These are phyloP conservation scores for Larimichthys crocea DNA, from an alignment of 2,113 vertebrate genomes.

Conservation along the genomic window DNA sequence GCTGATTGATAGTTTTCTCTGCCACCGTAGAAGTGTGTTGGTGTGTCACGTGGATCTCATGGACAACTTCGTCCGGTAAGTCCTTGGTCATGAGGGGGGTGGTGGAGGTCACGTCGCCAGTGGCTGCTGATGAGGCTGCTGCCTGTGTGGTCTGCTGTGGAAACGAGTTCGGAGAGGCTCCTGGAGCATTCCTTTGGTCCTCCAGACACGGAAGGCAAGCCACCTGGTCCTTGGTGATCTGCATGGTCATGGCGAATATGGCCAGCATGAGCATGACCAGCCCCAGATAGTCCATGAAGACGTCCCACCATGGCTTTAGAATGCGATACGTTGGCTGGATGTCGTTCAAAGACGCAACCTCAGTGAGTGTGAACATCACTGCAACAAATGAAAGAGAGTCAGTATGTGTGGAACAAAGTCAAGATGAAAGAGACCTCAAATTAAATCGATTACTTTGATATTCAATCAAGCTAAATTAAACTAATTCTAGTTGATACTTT, in stretches of 20 bases:
- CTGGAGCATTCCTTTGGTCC: slow-evolving; percentile 48
- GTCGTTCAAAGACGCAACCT: slow-evolving; percentile 97
- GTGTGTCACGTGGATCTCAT: slow-evolving; percentile 59
- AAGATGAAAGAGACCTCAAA: too few species aligned
- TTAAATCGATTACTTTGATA: too few species aligned
- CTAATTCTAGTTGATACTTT: not conserved
- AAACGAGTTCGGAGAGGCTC: slow-evolving; percentile 3
- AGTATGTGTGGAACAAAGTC: too few species aligned
- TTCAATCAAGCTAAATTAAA: too few species aligned
- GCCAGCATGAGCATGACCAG: slow-evolving; percentile 98
- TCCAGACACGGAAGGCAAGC: slow-evolving; percentile 93
- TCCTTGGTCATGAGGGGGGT: slow-evolving; percentile 68
- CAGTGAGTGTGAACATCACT: slow-evolving; percentile 99
- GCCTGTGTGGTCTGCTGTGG: slow-evolving; percentile 21
- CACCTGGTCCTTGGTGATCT: slow-evolving; percentile 98
- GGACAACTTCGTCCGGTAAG: slow-evolving; percentile 60
- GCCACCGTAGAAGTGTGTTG: slow-evolving; percentile 36
- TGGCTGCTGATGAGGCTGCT: slow-evolving; percentile 23
- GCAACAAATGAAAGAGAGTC: slow-evolving; percentile 75
- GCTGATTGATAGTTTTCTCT: slow-evolving; percentile 71
- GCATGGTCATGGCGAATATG: slow-evolving; percentile 98
- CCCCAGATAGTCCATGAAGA: slow-evolving; percentile 99
- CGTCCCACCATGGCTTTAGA: slow-evolving; percentile 99
- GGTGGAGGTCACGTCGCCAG: slow-evolving; percentile 2
- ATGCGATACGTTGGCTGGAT: slow-evolving; percentile 98